Conservation (phyloP, 1,140 invertebrate species). For the Drosophila jambulina region DNA sequence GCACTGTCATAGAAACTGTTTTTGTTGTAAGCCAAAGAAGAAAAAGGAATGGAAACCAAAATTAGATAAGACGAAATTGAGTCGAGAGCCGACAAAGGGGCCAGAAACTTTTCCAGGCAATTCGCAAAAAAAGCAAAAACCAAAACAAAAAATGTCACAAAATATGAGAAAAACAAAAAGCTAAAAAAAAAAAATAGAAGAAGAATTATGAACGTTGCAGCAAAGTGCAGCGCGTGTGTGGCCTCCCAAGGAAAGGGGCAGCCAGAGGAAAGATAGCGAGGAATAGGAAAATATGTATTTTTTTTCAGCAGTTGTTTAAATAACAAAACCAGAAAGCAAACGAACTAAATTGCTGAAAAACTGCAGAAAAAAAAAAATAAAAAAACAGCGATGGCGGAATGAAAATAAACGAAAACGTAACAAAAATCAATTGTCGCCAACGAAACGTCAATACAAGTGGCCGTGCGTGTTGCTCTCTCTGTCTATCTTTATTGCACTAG, state of each 20-base stretch:
- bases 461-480: slow-evolving; percentile 43
- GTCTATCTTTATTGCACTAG: slow-evolving; percentile 7
- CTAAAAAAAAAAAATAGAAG: background rate
- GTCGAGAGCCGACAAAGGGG: slow-evolving; percentile 72
- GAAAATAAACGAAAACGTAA: slow-evolving; percentile 83
- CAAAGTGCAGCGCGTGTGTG: slow-evolving; percentile 76
- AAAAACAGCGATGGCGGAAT: slow-evolving; percentile 56
- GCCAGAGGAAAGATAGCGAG: slow-evolving; percentile 4
- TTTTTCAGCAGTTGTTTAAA: slow-evolving; percentile 79
- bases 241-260: slow-evolving; percentile 16
- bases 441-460: slow-evolving; percentile 81
- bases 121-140: slow-evolving; percentile 32
- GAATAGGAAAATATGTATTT: slow-evolving; percentile 54
- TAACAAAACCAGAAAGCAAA: slow-evolving; percentile 80
- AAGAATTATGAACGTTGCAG: slow-evolving; percentile 63
- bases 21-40: slow-evolving; percentile 34
- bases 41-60: slow-evolving; percentile 61
- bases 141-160: slow-evolving; percentile 36
- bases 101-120: slow-evolving; percentile 66
- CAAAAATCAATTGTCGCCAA: slow-evolving; percentile 83
- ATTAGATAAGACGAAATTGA: slow-evolving; percentile 83
- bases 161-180: slow-evolving; percentile 42
- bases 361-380: slow-evolving; percentile 54
- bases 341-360: slow-evolving; percentile 81
- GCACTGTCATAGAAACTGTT: slow-evolving; percentile 14